A percentile compares a stretch with the other conserved stretches of the same genome.
Evolutionary conservation across 2,113 vertebrate genomes (phyloP).

Genomic region (Cheirogaleus medius): DNA sequence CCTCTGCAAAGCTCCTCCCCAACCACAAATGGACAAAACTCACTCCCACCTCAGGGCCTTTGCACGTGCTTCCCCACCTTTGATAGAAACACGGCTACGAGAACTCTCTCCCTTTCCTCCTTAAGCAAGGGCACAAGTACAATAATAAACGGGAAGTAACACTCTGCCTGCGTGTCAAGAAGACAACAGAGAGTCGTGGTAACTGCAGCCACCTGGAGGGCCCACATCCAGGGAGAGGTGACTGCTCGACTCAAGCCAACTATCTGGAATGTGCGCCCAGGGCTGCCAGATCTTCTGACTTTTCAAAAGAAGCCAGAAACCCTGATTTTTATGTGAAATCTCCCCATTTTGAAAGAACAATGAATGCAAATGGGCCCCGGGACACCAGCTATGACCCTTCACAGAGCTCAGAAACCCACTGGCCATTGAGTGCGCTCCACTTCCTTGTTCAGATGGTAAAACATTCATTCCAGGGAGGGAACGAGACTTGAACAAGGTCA

Average conservation of each 20-base stretch:
- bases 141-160: background rate
- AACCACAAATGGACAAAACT: background rate
- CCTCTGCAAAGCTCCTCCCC: background rate
- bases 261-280: accelerated
- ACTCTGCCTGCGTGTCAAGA: background rate
- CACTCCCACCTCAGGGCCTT: background rate
- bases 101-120: background rate
- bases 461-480: background rate
- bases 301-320: background rate
- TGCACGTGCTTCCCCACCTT: background rate
- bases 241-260: too few species aligned
- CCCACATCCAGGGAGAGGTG: too few species aligned
- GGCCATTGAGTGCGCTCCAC: accelerated
- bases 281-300: background rate
- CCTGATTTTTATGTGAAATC: background rate
- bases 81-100: background rate
- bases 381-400: background rate
- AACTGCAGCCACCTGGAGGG: accelerated
- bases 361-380: background rate
- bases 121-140: background rate
- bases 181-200: background rate
- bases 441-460: background rate
- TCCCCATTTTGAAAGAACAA: background rate
- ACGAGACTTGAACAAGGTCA: background rate
- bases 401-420: background rate